phyloP scores from a whole-genome alignment of 2,888 invertebrate genomes.

The Thera obeliscata region DNA sequence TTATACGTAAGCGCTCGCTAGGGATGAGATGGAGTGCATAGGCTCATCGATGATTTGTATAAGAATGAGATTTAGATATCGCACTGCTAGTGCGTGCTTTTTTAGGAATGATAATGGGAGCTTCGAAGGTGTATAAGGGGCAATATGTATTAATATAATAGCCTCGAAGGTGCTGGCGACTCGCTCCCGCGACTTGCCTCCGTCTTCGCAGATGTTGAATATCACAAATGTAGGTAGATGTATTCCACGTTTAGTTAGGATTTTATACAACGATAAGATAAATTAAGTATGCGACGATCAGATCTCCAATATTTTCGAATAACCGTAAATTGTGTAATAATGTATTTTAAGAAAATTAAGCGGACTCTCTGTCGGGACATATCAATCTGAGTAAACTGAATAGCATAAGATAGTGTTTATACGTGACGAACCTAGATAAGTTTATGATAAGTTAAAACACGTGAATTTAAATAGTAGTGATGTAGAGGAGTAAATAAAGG shows the following conservation, averaged over 20 bases:
- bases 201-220: slow-evolving; percentile 72
- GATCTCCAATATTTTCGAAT: slow-evolving; percentile 77
- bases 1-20: slow-evolving; percentile 61
- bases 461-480: slow-evolving; percentile 81
- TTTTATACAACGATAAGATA: slow-evolving; percentile 69
- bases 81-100: slow-evolving; percentile 51
- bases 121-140: slow-evolving; percentile 69
- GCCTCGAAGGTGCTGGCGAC: slow-evolving; percentile 81
- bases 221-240: slow-evolving; percentile 61
- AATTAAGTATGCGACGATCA: slow-evolving; percentile 65
- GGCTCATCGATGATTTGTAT: slow-evolving; percentile 50
- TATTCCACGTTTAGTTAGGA: slow-evolving; percentile 69
- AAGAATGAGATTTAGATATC: slow-evolving; percentile 67
- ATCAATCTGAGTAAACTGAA: slow-evolving; percentile 68
- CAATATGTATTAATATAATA: slow-evolving; percentile 57
- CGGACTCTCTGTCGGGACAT: slow-evolving; percentile 71
- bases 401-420: slow-evolving; percentile 78
- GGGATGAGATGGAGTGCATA: slow-evolving; percentile 59
- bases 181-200: slow-evolving; percentile 77
- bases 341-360: slow-evolving; percentile 74
- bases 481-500: slow-evolving; percentile 79
- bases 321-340: slow-evolving; percentile 72
- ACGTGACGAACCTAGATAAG: slow-evolving; percentile 79
- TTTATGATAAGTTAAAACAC: slow-evolving; percentile 79
- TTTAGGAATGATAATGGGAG: slow-evolving; percentile 63